Base-by-base conservation (phyloP, 2,113 vertebrate genomes). In the Hypomesus transpacificus region DNA sequence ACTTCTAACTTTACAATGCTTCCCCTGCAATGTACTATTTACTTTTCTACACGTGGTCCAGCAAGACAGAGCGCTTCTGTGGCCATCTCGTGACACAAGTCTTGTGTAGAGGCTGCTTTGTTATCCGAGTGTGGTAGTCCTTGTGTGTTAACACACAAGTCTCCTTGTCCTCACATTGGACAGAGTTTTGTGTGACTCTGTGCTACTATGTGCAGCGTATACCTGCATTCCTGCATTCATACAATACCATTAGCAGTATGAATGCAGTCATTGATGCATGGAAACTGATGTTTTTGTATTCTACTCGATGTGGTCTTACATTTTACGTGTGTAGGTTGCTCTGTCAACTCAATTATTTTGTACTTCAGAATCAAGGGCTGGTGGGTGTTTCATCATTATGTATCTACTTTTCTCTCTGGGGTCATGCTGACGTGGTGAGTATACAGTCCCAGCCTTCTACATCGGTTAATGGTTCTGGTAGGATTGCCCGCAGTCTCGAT, bases 351-450 rank as follows among this genome's bases (percentile, higher is more conserved):
- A 1, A 16, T 63, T 50, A 13, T 58, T 16, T 68, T 51, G 63
- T 64, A 20, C 83, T 90, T 66, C 87, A 99, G 97, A 87, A 99
- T 99, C 89, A 97, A 96, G 87, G 96, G 96, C 83, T 99, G 97
- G 97, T 99, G 97, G 97, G 96, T 98, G 53, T 94, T 96, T 69
- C 96, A 99, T 88, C 97, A 99, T 80, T 96, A 98, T 1, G 71
- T 99, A 75, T 98, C 95, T 1, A 95, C 96, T 0, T 99, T 98
- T 89, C 90, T 98, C 81, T 98, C 97, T 0, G 97, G 97, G 17
- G 96, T 98, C 86, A 97, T 99, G 95, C 90, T 99, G 76, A 99
- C 96, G 0, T 99, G 97, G 97, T 98, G 64, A 92, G 94, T 79
- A n/a, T 2, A 17, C 66, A 21, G 16, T 13, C 26, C 20, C 28